Evolutionary conservation across 2,113 vertebrate genomes (phyloP).

Genomic region (Narcine bancroftii): DNA sequence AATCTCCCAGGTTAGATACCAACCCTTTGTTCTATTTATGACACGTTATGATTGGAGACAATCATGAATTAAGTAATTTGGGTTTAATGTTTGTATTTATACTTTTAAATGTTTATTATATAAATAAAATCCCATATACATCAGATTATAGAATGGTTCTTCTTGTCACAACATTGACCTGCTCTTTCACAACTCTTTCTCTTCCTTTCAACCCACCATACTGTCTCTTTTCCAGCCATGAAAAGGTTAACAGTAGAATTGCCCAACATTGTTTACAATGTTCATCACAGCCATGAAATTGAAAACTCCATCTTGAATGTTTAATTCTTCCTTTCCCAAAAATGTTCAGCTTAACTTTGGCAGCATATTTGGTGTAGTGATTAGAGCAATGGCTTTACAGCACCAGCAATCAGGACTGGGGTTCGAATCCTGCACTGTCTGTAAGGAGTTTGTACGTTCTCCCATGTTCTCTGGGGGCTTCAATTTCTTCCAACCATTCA

Average conservation of each 20-base stretch:
- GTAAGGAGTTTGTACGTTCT: too few species aligned
- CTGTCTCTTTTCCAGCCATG: too few species aligned
- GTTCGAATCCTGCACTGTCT: too few species aligned
- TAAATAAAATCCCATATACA: background rate
- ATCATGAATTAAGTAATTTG: background rate
- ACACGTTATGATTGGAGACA: background rate
- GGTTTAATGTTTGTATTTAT: conserved; percentile 1
- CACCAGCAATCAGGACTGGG: too few species aligned
- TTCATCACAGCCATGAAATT: background rate
- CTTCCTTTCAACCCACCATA: too few species aligned
- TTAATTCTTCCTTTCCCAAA: too few species aligned
- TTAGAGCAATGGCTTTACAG: too few species aligned
- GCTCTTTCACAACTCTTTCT: background rate
- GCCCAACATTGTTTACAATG: too few species aligned
- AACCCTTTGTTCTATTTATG: background rate
- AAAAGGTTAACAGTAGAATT: too few species aligned
- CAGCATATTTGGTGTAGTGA: too few species aligned
- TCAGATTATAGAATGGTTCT: background rate
- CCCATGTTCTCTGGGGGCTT: background rate
- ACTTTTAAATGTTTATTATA: background rate
- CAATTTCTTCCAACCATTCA: too few species aligned
- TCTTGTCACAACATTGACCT: background rate
- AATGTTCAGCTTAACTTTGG: too few species aligned
- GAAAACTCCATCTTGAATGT: background rate
- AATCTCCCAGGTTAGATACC: background rate